Evolutionary conservation across 2,113 vertebrate genomes (phyloP), one percentile per base, ranked within the genome.

Genomic region (Microcebus murinus): DNA sequence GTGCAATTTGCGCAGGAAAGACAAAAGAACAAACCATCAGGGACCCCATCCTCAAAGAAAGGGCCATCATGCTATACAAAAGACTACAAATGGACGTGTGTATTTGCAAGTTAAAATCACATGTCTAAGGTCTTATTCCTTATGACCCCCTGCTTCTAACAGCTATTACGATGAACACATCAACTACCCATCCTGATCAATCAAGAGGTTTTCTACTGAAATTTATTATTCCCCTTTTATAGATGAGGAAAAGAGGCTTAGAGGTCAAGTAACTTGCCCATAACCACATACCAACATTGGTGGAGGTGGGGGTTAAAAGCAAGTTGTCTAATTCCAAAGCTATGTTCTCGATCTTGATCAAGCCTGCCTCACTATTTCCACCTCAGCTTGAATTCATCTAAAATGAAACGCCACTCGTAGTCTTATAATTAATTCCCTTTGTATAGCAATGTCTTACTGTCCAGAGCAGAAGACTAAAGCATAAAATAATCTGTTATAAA

Each of bases 401-500:
- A 83, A 85, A 67, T 3, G 21, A 80, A 87, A 61, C 3, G 18
- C 57, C 74, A 63, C 34, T 2, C n/a, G 29, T 1, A 27, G 23
- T 52, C 34, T 80, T 42, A 45, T 57, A 45, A 74, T 81, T 68
- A 45, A 74, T 80, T 94, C 82, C 48, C 29, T 71, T 90, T 85
- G 67, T 27, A 68, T 6, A 80, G 67, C 18, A 85, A 39, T 36
- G 29, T 89, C 81, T 90, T 90, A 50, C 39, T 48, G 21, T 76
- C 50, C 15, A 63, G 83, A 95, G 70, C n/a, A 73, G 81, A 73
- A 74, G 34, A 77, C 27, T 71, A 29, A 91, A 65, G 82, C 73
- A 92, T 81, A 82, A 88, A 91, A 85, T 71, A 84, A 76, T 57
- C 57, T 42, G n/a, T 59, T 76, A 87, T 14, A 83, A 83, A 90